These are phyloP conservation scores for Brotogeris chrysoptera DNA, from an alignment of 2,797 vertebrate genomes.

Conservation along the genomic window DNA sequence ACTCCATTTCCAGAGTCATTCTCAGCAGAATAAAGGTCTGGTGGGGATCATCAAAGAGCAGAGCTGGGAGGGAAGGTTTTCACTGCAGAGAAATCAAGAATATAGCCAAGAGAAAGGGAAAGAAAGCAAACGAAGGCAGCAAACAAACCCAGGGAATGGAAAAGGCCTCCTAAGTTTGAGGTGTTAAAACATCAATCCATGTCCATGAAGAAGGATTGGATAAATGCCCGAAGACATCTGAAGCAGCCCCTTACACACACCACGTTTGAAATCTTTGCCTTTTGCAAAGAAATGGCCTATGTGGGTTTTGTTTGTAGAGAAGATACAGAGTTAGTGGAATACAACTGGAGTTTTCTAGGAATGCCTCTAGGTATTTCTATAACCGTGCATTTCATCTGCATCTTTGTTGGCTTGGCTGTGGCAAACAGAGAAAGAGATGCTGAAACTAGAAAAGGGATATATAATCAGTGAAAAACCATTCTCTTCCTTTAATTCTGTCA, in stretches of 20 bases:
- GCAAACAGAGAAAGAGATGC: background rate
- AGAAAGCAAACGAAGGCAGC: accelerated
- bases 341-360: background rate
- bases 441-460: background rate
- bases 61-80: background rate
- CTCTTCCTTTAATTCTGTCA: background rate
- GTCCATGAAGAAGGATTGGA: background rate
- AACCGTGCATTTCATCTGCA: background rate
- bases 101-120: background rate
- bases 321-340: background rate
- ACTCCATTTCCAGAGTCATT: background rate
- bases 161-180: background rate
- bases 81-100: background rate
- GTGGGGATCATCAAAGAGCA: background rate
- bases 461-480: background rate
- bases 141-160: background rate
- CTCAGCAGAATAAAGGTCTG: background rate
- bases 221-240: background rate
- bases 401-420: background rate
- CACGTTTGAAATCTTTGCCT: background rate
- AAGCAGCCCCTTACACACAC: background rate
- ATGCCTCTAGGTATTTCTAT: background rate
- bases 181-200: background rate
- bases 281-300: background rate
- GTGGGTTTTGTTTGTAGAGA: background rate